Evolutionary conservation across 1,140 invertebrate genomes (phyloP).

Genomic region (Contarinia nasturtii): DNA sequence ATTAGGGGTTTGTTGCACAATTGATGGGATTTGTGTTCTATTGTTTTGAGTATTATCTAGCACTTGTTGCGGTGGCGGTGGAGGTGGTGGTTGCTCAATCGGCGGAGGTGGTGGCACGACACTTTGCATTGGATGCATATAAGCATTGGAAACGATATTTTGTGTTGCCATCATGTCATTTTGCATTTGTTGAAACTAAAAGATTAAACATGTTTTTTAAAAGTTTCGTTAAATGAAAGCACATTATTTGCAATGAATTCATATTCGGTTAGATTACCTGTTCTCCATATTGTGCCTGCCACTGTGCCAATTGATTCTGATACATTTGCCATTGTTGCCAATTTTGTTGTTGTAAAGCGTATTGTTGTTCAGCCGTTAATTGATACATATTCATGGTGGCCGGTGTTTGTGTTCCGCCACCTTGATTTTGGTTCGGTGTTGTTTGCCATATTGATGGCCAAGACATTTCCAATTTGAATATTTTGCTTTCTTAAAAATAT

Average conservation of each 20-base stretch:
- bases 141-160: conserved; percentile 8
- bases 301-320: conserved; percentile 67
- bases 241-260: too few species aligned
- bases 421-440: too few species aligned
- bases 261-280: too few species aligned
- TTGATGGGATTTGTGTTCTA: not conserved
- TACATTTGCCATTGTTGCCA: conserved; percentile 70
- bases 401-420: too few species aligned
- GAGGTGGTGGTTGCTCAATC: conserved; percentile 27
- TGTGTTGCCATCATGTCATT: conserved; percentile 37
- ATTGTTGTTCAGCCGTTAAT: conserved; percentile 8
- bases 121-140: conserved; percentile 7
- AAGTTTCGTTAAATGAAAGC: too few species aligned
- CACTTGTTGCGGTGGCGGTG: conserved; percentile 26
- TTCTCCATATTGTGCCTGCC: conserved; percentile 63
- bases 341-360: conserved; percentile 46
- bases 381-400: too few species aligned
- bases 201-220: too few species aligned
- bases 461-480: too few species aligned
- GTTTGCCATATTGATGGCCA: too few species aligned
- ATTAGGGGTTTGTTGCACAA: not conserved
- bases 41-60: conserved; percentile 21
- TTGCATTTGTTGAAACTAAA: conserved; percentile 35
- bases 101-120: not conserved
- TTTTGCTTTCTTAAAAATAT: too few species aligned